Base-by-base conservation (phyloP, 2,888 invertebrate genomes). In the Napeogenes inachia region DNA sequence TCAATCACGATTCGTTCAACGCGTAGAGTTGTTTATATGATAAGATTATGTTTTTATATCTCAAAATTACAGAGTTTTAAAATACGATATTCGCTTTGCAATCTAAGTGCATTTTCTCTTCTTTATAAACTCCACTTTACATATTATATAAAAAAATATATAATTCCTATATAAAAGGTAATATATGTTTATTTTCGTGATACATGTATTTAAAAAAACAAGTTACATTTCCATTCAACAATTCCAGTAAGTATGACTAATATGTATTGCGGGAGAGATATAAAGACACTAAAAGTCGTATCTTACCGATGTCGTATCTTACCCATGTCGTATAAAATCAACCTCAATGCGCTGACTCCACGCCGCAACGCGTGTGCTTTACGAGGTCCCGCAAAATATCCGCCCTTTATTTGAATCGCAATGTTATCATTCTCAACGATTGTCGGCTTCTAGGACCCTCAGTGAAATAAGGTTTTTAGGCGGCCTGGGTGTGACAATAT, bases 311-410 rank as follows among this genome's bases (percentile, higher is more conserved):
- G 12, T 70, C 65, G 68, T 63, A 13, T 66, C 65, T 68, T 62
- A 45, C 35, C 62, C 71, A 69, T 68, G 35, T 63, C 73, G 0
- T 65, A 4, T 67, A 70, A 75, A 65, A 4, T 12, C 13, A 6
- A 33, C 13, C 42, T 2, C 63, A 67, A 69, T 68, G 66, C 73
- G 82, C 82, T 82, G 83, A 83, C 71, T 78, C 76, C 73, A 73
- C 78, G 71, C 70, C 70, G 71, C 74, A 72, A 72, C 78, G 83
- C 80, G 82, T 84, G 83, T 81, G 75, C 77, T 82, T 84, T 84
- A 84, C 76, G 84, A 82, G 74, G 71, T 71, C 72, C 75, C 78
- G 73, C 81, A 77, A 80, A 81, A 82, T 82, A 74, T 72, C 71
- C 69, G 69, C 73, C 73, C 75, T 82, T 84, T 81, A 82, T 83